phyloP scores from a whole-genome alignment of 2,113 vertebrate genomes.

The Oryzias javanicus region DNA sequence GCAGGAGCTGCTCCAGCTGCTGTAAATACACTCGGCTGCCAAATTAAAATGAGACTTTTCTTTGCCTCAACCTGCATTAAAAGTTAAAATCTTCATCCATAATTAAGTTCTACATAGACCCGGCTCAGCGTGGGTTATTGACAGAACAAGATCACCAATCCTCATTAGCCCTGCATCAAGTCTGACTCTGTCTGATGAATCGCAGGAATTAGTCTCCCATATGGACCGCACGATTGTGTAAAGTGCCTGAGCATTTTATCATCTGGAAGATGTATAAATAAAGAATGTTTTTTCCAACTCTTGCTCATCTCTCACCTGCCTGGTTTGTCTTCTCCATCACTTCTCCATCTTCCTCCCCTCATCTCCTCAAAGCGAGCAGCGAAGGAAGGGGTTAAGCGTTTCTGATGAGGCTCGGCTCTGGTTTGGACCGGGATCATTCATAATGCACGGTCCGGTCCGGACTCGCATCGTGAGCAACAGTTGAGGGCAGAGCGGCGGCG shows the following conservation, averaged over 20 bases:
- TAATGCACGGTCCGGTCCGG: constrained; percentile 34
- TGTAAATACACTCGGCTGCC: constrained; percentile 40
- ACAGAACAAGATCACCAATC: constrained; percentile 41
- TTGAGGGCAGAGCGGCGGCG: constrained; percentile 50
- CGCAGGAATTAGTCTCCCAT: constrained; percentile 24
- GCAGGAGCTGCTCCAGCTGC: constrained; percentile 16
- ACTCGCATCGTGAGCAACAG: constrained; percentile 40
- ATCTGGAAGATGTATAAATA: constrained; percentile 53
- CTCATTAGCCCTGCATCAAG: constrained; percentile 53
- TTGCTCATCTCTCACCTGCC: constrained; percentile 54
- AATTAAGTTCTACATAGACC: constrained; percentile 63
- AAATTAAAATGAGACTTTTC: constrained; percentile 66
- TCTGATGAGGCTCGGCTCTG: constrained; percentile 16
- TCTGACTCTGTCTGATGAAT: constrained; percentile 34
- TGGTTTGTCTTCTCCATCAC: constrained; percentile 44
- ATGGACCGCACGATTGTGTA: constrained; percentile 38
- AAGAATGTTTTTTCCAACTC: constrained; percentile 34
- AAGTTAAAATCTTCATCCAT: constrained; percentile 70
- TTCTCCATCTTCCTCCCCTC: constrained; percentile 24
- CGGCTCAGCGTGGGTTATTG: constrained; percentile 36
- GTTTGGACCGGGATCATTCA: constrained; percentile 41
- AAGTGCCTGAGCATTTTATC: constrained; percentile 53
- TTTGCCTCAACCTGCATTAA: constrained; percentile 61
- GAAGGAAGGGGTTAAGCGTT: constrained; percentile 39
- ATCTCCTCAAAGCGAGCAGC: constrained; percentile 9